Evolutionary conservation across 2,888 invertebrate genomes (phyloP), one percentile per base, ranked within the genome.

Genomic region (Ophion ellenae): DNA sequence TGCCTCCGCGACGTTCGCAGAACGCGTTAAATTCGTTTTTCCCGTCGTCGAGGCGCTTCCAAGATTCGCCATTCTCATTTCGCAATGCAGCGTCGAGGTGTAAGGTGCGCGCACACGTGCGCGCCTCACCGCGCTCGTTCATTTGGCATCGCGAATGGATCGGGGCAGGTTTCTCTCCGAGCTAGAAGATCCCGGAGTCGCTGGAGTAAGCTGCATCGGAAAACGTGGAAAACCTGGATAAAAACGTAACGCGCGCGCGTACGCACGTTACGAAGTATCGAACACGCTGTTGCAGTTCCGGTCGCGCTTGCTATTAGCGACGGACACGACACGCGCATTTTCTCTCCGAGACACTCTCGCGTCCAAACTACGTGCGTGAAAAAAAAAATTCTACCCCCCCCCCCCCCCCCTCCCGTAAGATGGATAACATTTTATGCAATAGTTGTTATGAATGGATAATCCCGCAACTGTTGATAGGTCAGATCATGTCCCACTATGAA

Each of bases 1-100:
- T 69, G 20, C 32, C 20, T 14, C 53, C 28, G 11, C 59, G 71
- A 67, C 61, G 64, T 82, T 85, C 82, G 74, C 53, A 71, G 85
- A 85, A 85, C 66, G 75, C 70, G 79, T 85, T 53, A 75, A 83
- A 76, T 82, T 82, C 71, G 70, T 82, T 76, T 76, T 79, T 82
- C 47, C 47, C 59, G 32, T 66, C 70, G 80, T 66, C 70, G 80
- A 75, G 40, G 40, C 82, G 64, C 75, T 85, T 82, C 71, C 85
- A 76, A 71, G 82, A 82, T 79, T 85, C 57, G 78, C 66, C 10
- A 66, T 53, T 75, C 75, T 66, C 66, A 63, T 85, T 85, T 70
- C 82, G 76, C 71, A 79, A 85, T 75, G 36, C 14, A 70, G 28
- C 63, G 45, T 40, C 20, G 20, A 69, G 69, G 82, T 53, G 75